phyloP scores from a whole-genome alignment of 2,888 invertebrate species.

The Crepidodera aurea region DNA sequence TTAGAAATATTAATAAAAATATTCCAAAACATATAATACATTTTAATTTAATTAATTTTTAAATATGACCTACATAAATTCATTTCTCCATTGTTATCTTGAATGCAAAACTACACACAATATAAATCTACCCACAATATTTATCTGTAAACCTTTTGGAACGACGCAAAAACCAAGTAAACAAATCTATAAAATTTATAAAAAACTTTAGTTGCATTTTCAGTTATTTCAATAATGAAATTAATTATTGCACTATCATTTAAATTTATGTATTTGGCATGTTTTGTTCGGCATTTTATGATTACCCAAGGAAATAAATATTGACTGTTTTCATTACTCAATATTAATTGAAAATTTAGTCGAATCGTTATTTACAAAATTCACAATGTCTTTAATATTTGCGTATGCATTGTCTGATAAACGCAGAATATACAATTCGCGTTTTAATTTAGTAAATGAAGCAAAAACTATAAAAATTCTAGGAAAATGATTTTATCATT shows the following conservation, averaged over 20 bases:
- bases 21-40: too few relatives aligned
- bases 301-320: not conserved
- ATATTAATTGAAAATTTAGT: not conserved
- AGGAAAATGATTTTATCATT: too few relatives aligned
- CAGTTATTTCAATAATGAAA: conserved; percentile 1
- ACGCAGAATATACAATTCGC: too few relatives aligned
- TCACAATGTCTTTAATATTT: not conserved
- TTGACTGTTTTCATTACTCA: not conserved
- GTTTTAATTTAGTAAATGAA: too few relatives aligned
- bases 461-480: too few relatives aligned
- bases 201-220: conserved; percentile 1
- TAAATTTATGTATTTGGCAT: conserved; percentile 2
- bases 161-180: conserved; percentile 11
- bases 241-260: not conserved
- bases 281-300: not conserved
- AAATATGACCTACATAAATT: too few relatives aligned
- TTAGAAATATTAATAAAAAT: too few relatives aligned
- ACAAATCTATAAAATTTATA: conserved; percentile 12
- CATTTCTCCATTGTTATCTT: too few relatives aligned
- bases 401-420: too few relatives aligned
- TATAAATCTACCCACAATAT: not conserved
- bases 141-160: not conserved
- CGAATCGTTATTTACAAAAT: not conserved
- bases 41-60: too few relatives aligned
- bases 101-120: too few relatives aligned